Percentiles rank a stretch among this genome's conserved stretches.
These are phyloP conservation scores for Acridotheres tristis DNA, from an alignment of 2,797 vertebrate species.

Conservation along the genomic window DNA sequence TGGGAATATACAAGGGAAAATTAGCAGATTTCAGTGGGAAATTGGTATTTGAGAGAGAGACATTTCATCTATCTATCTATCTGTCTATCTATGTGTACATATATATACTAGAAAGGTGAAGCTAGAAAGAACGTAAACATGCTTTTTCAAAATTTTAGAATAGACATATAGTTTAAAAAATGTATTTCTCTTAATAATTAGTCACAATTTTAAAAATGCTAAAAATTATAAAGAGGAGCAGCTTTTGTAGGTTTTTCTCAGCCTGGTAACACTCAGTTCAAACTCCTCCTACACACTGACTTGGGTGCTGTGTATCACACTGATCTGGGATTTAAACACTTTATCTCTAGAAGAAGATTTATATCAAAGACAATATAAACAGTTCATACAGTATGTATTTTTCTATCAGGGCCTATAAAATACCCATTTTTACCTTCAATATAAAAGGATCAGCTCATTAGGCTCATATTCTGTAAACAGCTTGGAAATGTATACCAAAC, in stretches of 20 bases:
- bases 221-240: background rate
- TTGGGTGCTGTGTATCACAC: background rate
- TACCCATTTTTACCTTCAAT: constrained; percentile 37
- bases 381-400: background rate
- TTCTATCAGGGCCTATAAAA: constrained; percentile 32
- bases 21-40: background rate
- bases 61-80: background rate
- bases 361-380: background rate
- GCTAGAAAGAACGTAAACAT: background rate
- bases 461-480: constrained; percentile 54
- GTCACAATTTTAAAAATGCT: background rate
- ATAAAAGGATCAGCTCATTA: constrained; percentile 58
- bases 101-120: background rate
- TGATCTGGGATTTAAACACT: constrained; percentile 1
- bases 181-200: background rate
- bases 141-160: background rate
- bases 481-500: constrained; percentile 62
- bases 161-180: background rate
- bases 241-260: constrained; percentile 21
- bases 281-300: background rate
- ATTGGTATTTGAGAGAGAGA: background rate
- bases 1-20: background rate
- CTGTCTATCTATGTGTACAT: too few relatives aligned
- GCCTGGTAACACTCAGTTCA: background rate
- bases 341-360: background rate